These are phyloP conservation scores for Colinus virginianus DNA, from an alignment of 2,113 vertebrate species.

Conservation along the genomic window DNA sequence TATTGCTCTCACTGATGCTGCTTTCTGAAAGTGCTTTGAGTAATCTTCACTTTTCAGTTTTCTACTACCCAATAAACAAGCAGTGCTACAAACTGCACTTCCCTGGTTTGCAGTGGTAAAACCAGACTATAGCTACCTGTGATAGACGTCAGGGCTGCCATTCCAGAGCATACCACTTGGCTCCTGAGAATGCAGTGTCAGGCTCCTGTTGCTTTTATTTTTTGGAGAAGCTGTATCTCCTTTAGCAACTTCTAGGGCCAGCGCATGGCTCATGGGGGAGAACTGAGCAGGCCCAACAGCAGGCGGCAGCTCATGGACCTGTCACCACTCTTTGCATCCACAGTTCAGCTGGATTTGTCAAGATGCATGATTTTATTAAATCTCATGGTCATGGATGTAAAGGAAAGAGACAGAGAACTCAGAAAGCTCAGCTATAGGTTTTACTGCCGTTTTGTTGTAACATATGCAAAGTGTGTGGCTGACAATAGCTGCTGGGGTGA, in stretches of 20 bases:
- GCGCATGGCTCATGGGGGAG: fast-evolving
- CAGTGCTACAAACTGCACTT: not conserved
- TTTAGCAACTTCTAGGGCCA: not conserved
- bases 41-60: not conserved
- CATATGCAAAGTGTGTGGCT: not conserved
- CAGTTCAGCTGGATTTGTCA: not conserved
- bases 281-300: not conserved
- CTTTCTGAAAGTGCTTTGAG: not conserved
- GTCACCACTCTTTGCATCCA: not conserved
- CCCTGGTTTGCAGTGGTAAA: fast-evolving
- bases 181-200: not conserved
- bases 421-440: not conserved
- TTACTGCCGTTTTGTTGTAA: not conserved
- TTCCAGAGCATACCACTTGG: fast-evolving
- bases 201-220: not conserved
- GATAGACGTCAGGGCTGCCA: not conserved
- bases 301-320: fast-evolving
- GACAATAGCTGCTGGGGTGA: not conserved
- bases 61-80: not conserved
- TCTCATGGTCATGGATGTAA: fast-evolving
- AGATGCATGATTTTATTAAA: not conserved
- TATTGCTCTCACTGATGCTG: not conserved
- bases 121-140: not conserved
- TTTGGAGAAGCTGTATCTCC: not conserved
- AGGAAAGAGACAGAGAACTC: not conserved